Base-by-base conservation (phyloP, 2,113 vertebrate genomes). In the Phyllostomus hastatus region DNA sequence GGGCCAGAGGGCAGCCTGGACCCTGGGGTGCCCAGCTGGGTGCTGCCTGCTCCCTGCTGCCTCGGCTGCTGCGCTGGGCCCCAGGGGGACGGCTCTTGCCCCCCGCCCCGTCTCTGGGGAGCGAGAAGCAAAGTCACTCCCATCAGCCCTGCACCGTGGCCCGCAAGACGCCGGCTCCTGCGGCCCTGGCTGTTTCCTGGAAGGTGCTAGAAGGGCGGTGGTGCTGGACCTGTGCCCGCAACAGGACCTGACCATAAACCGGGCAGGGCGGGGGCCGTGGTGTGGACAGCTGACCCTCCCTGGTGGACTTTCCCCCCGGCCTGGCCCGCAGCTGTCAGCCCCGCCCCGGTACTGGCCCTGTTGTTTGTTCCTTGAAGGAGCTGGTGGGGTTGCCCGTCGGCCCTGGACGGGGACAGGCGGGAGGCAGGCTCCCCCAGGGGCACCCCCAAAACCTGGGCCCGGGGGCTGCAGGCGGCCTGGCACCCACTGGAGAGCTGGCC, bases 221-320 rank as follows among this genome's bases (percentile, higher is more conserved):
- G 57, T 6, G 5, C 90, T 90, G 95, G 94, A 33, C 57, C 38
- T 1, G 57, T 0, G 92, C 95, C 96, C 7, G 33, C 70, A 97
- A 72, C 97, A 97, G 97, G 97, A 97, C 94, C 81, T 97, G 96
- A 90, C 73, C 93, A 97, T 97, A 97, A 97, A 97, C 3, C 4
- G 8, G 94, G 61, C 1, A 5, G 91, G 72, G 84, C 69, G 2
- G 0, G 90, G 52, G 86, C 67, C 0, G 17, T 0, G 31, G 52
- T 7, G 48, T 38, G 64, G 92, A 38, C 11, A 0, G 33, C 87
- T 20, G 97, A 48, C 82, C 86, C 85, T 69, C 90, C 84, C 59
- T 41, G 38, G 78, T 22, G 73, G 66, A 90, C 91, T 90, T 76
- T 81, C 76, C 88, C 22, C 90, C 28, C 7, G 0, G 76, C 97